These are phyloP conservation scores for Oegoconia quadripuncta DNA, from an alignment of 2,888 invertebrate genomes.

Conservation along the genomic window DNA sequence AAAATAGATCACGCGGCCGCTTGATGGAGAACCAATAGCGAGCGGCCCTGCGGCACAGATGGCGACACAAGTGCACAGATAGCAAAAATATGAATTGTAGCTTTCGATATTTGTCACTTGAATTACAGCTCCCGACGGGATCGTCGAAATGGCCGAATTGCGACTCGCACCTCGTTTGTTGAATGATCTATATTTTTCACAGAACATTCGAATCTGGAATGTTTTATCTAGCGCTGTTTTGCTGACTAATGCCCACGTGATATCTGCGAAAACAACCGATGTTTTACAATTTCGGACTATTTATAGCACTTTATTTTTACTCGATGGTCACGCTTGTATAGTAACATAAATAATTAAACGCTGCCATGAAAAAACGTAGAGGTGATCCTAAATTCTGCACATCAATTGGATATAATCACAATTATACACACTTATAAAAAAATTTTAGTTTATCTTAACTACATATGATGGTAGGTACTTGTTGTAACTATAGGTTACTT, in stretches of 20 bases:
- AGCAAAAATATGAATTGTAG: conserved; percentile 78
- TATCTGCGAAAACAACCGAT: neutral
- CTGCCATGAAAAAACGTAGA: no score
- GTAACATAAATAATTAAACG: no score
- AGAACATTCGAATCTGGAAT: conserved; percentile 6
- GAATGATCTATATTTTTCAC: conserved; percentile 14
- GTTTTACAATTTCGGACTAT: neutral
- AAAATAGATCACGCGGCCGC: conserved; percentile 75
- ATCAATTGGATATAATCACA: no score
- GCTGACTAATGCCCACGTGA: conserved; percentile 3
- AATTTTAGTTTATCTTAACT: no score
- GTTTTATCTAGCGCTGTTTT: conserved; percentile 1
- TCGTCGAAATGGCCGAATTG: conserved; percentile 54
- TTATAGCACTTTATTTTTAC: conserved; percentile 6
- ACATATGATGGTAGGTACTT: no score
- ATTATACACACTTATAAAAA: no score
- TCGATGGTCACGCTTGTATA: conserved; percentile 10
- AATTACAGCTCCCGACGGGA: conserved; percentile 74
- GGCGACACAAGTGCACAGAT: conserved; percentile 72
- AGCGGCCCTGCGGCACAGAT: conserved; percentile 71
- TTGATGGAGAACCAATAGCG: conserved; percentile 77
- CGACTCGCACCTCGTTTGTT: conserved; percentile 67
- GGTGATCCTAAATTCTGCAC: no score
- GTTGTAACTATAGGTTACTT: no score
- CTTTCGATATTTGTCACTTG: conserved; percentile 80